Percentiles rank a stretch among this genome's conserved stretches.
Conservation (phyloP, 2,888 invertebrate genomes). For the Myopa tessellatipennis region DNA sequence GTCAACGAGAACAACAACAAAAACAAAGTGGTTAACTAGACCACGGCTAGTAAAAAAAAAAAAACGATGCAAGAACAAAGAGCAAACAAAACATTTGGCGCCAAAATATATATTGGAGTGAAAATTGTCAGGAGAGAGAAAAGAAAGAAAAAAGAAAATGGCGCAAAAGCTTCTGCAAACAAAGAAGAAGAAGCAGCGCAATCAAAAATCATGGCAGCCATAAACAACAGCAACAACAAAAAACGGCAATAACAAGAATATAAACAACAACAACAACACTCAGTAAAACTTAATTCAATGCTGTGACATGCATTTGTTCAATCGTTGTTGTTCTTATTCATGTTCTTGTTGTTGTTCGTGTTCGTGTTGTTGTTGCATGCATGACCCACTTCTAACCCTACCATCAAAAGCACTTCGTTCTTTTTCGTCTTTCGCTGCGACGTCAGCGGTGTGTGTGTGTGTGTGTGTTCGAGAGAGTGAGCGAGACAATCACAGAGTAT, state of each 20-base stretch:
- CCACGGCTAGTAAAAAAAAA: not conserved
- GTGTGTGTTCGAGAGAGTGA: not conserved
- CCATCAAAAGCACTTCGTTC: not conserved
- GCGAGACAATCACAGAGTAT: too few species aligned
- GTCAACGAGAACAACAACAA: conserved; percentile 1
- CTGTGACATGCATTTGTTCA: conserved; percentile 18
- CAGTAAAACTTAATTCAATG: conserved; percentile 10
- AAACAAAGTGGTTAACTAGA: not conserved
- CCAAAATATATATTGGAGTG: not conserved
- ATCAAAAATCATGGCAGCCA: too few species aligned
- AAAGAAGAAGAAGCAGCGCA: not conserved
- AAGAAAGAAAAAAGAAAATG: not conserved
- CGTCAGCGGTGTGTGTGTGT: not conserved
- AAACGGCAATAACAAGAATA: not conserved
- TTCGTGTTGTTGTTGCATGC: conserved; percentile 10
- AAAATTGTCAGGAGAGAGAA: not conserved
- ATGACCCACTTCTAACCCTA: conserved; percentile 17
- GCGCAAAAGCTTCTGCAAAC: not conserved
- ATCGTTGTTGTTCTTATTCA: conserved; percentile 17
- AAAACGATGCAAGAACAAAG: not conserved
- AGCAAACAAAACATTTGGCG: not conserved
- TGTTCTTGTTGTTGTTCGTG: conserved; percentile 5
- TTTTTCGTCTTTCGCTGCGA: not conserved
- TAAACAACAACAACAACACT: not conserved
- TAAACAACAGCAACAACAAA: not conserved